Conservation (phyloP, 2,797 vertebrate species). For the Telmatherina bonti region DNA sequence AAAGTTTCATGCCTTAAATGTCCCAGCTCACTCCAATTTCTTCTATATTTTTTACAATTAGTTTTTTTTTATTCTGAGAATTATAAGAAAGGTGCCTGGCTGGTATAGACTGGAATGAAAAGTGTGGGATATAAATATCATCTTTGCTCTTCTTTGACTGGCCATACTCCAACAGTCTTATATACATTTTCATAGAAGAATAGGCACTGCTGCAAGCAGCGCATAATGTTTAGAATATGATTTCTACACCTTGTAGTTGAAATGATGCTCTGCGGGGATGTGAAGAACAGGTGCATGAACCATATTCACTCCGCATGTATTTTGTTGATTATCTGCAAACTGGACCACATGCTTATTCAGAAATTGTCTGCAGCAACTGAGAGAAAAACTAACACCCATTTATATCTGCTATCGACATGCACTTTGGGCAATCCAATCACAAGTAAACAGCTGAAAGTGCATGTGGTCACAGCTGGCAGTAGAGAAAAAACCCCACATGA, state of each 20-base stretch:
- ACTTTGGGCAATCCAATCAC: background rate
- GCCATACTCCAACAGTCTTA: slow-evolving; percentile 17
- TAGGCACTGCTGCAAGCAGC: slow-evolving; percentile 6
- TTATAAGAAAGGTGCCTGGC: background rate
- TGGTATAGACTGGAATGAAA: slow-evolving; percentile 13
- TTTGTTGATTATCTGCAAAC: slow-evolving; percentile 12
- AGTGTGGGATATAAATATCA: slow-evolving; percentile 6
- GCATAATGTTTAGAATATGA: slow-evolving; percentile 25
- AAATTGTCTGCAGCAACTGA: slow-evolving; percentile 4
- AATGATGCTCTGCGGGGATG: slow-evolving; percentile 26
- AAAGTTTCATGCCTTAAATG: slow-evolving; percentile 23
- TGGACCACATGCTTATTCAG: slow-evolving; percentile 7
- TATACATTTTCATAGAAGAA: slow-evolving; percentile 33
- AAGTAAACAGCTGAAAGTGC: background rate
- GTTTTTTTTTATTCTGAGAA: slow-evolving; percentile 22
- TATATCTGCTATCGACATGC: background rate
- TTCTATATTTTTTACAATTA: slow-evolving; percentile 31
- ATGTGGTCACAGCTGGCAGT: background rate
- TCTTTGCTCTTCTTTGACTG: slow-evolving; percentile 8
- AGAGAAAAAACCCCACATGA: background rate
- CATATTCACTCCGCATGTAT: background rate
- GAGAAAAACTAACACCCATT: background rate
- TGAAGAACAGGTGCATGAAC: slow-evolving; percentile 30
- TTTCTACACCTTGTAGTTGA: slow-evolving; percentile 12
- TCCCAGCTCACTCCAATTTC: background rate